Base-by-base conservation (phyloP, 2,797 vertebrate species). In the Alauda arvensis region DNA sequence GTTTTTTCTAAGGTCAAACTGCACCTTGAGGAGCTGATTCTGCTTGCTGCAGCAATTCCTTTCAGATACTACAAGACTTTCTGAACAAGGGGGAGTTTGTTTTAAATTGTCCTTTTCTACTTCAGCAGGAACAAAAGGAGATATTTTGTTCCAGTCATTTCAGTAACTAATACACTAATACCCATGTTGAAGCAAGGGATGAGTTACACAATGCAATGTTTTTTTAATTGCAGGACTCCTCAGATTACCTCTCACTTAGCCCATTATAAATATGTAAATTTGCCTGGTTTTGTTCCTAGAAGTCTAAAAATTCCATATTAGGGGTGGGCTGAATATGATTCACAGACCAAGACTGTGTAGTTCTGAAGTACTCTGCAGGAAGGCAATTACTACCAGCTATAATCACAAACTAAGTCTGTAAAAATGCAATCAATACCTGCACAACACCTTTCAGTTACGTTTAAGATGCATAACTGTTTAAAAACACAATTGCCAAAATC, bases 261-360 rank as follows among this genome's bases (percentile, higher is more conserved):
- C 31, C 21, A 40, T 51, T 92, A 66, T 28, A 55, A 5, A 79
- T 43, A 21, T 25, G 9, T 33, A 43, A 12, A 19, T 68, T 74
- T 85, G 29, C 34, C 20, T 60, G 3, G 4, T 57, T 77, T 68
- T 68, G 3, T 46, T 55, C 43, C 37, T 39, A 8, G 25, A 67
- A 57, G 39, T 46, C 28, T 34, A 60, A 6, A 24, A 87, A 56
- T 61, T 79, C 65, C 7, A 0, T 20, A 39, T 10, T 37, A 37
- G 3, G 5, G 5, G 3, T n/a, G 17, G 25, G 23, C 46, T 61
- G 43, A 91, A 75, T 17, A 8, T 6, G 85, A 65, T 57, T 65
- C 15, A 63, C 10, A 70, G 24, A 66, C 24, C 24, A 77, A n/a
- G 9, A 39, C 26, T 1, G 0, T 7, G 9, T 1, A 72, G 13